Percentiles rank a stretch among this genome's conserved stretches.
These are phyloP conservation scores for Anthophora plumipes DNA, from an alignment of 2,888 invertebrate species.

Conservation along the genomic window DNA sequence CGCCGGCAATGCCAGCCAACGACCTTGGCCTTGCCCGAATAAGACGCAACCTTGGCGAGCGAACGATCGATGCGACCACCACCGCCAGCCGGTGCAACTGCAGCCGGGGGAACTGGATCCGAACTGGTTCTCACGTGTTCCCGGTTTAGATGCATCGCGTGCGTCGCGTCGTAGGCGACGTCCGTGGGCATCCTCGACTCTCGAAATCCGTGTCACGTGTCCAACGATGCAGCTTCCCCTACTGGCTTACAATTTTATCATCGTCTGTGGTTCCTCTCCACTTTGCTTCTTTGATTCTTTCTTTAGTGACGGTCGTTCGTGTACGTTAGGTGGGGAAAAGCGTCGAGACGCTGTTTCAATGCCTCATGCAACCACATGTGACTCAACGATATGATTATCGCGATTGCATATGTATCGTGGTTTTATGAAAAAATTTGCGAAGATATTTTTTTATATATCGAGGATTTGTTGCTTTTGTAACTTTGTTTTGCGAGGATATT, in stretches of 20 bases:
- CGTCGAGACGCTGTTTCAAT: not conserved
- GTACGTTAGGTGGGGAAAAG: not conserved
- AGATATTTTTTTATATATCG: too few species aligned
- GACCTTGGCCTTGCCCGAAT: constrained; percentile 82
- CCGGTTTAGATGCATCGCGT: constrained; percentile 69
- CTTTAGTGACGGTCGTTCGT: not conserved
- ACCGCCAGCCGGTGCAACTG: constrained; percentile 58
- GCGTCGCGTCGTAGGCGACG: constrained; percentile 48
- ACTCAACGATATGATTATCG: not conserved
- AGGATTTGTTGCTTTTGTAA: too few species aligned
- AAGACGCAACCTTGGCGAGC: constrained; percentile 77
- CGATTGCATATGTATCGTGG: too few species aligned
- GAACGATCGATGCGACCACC: constrained; percentile 77
- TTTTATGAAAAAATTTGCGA: too few species aligned
- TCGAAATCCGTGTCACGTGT: constrained; percentile 12
- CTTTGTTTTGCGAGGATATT: too few species aligned
- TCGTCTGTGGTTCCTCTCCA: too few species aligned
- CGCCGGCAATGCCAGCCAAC: constrained; percentile 76
- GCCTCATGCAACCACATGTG: constrained; percentile 17
- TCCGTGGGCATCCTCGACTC: not conserved
- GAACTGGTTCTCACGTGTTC: constrained; percentile 72
- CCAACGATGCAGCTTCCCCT: not conserved
- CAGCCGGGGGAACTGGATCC: constrained; percentile 58
- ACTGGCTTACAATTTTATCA: not conserved
- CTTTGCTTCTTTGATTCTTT: not conserved